Evolutionary conservation across 2,113 vertebrate species (phyloP).

Genomic region (Lonchura striata): DNA sequence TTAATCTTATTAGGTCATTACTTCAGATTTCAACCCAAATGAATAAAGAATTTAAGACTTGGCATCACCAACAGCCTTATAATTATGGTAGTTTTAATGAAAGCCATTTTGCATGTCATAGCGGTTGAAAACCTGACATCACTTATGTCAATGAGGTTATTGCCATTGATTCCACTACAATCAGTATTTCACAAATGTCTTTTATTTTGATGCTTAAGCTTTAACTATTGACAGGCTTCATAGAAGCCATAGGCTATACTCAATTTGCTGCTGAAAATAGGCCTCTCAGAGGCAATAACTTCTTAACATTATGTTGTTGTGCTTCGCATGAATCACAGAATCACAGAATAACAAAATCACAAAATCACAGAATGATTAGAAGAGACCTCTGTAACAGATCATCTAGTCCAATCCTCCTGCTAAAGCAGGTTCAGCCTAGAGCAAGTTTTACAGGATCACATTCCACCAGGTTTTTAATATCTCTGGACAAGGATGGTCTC

Average conservation of each 20-base stretch:
- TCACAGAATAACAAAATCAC: not conserved
- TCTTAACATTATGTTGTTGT: not conserved
- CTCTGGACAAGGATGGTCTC: not conserved
- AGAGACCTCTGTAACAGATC: not conserved
- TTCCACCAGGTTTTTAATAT: not conserved
- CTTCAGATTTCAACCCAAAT: not conserved
- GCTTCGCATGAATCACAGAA: not conserved
- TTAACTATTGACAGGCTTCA: not conserved
- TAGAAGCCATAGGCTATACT: not conserved
- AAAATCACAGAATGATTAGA: not conserved
- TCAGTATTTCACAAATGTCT: not conserved
- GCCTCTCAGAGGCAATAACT: not conserved
- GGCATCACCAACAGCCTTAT: not conserved
- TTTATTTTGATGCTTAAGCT: not conserved
- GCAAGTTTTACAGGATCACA: not conserved
- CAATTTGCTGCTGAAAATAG: not conserved
- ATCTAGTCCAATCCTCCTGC: not conserved
- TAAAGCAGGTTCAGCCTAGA: not conserved
- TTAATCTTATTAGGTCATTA: slow-evolving; percentile 17
- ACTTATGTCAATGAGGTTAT: not conserved
- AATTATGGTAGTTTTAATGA: slow-evolving; percentile 33
- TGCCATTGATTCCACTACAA: slow-evolving; percentile 11
- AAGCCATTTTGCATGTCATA: slow-evolving; percentile 6
- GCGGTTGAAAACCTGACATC: not conserved
- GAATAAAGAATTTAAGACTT: slow-evolving; percentile 7